Conservation (phyloP, 2,888 invertebrate species). For the Cynaeus angustus region DNA sequence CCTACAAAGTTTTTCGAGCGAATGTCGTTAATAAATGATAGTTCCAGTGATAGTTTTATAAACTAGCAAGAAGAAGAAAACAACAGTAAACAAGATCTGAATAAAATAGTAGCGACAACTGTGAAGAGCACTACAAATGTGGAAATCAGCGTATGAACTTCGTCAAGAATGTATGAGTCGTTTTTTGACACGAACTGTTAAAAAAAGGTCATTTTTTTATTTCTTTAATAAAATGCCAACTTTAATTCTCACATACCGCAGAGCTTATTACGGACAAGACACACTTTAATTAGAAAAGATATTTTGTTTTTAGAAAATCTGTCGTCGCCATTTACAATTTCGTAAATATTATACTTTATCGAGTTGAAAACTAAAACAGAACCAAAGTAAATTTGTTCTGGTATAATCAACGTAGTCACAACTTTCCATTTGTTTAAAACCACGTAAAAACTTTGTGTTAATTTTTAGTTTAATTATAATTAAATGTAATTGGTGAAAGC, state of each 20-base stretch:
- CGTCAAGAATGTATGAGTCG: neutral
- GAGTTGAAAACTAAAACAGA: constrained; percentile 3
- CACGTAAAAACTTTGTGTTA: neutral
- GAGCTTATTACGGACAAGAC: neutral
- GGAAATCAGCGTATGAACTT: constrained; percentile 1
- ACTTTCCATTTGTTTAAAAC: neutral
- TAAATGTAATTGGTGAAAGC: neutral
- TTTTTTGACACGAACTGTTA: neutral
- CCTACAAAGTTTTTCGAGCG: constrained; percentile 15
- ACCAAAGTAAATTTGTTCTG: neutral
- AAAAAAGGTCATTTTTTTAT: too few species aligned
- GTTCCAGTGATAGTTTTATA: constrained; percentile 13
- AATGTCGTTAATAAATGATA: constrained; percentile 29
- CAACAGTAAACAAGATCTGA: constrained; percentile 25
- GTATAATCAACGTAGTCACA: neutral
- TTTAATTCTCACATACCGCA: neutral
- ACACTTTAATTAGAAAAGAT: neutral
- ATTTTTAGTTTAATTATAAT: neutral
- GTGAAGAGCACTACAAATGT: neutral
- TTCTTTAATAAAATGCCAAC: neutral
- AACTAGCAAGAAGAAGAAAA: constrained; percentile 6
- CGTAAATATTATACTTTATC: neutral
- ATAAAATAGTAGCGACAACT: constrained; percentile 6
- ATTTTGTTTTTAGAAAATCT: too few species aligned
- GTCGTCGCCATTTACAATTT: too few species aligned